Conservation (phyloP, 2,797 vertebrate genomes). For the Danio tinwini region DNA sequence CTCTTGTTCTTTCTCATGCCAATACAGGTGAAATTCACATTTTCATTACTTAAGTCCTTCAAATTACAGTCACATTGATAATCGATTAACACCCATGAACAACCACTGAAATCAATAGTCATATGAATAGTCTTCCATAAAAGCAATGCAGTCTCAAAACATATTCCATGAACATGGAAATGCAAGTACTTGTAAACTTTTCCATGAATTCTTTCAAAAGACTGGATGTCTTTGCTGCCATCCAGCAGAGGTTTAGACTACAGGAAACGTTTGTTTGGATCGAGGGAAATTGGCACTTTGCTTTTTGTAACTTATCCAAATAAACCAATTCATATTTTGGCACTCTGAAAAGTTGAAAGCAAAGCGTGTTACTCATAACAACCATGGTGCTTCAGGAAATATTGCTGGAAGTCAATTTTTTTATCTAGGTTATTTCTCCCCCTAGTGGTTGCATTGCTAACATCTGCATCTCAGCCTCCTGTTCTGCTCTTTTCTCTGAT, state of each 20-base stretch:
- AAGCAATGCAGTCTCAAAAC: not conserved
- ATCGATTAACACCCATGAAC: not conserved
- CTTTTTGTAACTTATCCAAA: not conserved
- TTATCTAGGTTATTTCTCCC: conserved; percentile 45
- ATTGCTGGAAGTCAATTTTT: not conserved
- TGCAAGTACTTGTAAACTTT: conserved; percentile 10
- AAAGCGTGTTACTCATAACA: not conserved
- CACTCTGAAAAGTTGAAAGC: not conserved
- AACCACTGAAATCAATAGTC: not conserved
- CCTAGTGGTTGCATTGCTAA: conserved; percentile 62
- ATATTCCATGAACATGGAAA: not conserved
- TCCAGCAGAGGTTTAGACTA: conserved; percentile 35
- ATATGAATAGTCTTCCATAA: too few species aligned
- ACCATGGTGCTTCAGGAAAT: not conserved
- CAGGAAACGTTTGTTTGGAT: conserved; percentile 21
- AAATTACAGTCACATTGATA: not conserved
- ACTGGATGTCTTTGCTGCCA: conserved; percentile 1
- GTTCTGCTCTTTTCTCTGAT: not conserved
- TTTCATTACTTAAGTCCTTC: not conserved
- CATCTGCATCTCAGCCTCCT: not conserved
- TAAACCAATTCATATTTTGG: conserved; percentile 13
- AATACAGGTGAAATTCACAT: not conserved
- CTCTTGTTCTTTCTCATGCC: not conserved
- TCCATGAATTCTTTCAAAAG: conserved; percentile 9
- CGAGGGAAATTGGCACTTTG: not conserved